Percentiles rank a stretch among this genome's conserved stretches.
Evolutionary conservation across 2,113 vertebrate genomes (phyloP).

Genomic region (human): DNA sequence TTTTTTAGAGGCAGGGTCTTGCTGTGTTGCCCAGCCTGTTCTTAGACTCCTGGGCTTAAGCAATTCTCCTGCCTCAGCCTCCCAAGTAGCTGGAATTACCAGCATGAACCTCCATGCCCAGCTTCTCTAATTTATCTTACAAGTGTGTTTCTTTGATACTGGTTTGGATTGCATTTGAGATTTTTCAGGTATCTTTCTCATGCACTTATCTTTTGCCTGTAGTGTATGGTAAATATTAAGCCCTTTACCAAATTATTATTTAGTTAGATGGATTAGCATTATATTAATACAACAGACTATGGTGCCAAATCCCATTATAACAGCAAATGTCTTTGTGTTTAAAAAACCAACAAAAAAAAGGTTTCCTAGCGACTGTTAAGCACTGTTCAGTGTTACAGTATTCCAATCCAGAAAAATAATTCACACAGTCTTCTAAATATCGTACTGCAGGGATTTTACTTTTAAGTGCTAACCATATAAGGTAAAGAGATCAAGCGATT

Average conservation of each 20-base stretch:
- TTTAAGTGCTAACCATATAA: neutral
- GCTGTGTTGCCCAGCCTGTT: neutral
- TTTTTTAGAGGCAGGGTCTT: neutral
- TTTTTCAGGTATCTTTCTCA: conserved; percentile 16
- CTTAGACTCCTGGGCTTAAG: neutral
- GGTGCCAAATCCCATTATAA: neutral
- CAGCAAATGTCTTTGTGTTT: conserved; percentile 1
- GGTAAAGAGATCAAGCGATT: conserved; percentile 23
- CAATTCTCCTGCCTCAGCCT: neutral
- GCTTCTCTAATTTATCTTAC: neutral
- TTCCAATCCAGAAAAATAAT: conserved; percentile 24
- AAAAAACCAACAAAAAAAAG: neutral
- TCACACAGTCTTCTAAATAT: neutral
- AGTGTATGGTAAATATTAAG: neutral
- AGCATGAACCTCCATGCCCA: neutral
- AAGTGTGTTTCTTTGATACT: neutral
- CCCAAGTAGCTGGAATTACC: neutral
- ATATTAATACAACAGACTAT: neutral
- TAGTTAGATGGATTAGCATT: neutral
- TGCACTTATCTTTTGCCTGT: neutral
- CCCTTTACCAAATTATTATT: conserved; percentile 21
- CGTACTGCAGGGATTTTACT: neutral
- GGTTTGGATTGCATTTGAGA: neutral
- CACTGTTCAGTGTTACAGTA: neutral
- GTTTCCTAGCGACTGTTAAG: neutral